Evolutionary conservation across 1,140 invertebrate genomes (phyloP), one percentile per base, ranked within the genome.

Genomic region (Eupristina koningsbergeri): DNA sequence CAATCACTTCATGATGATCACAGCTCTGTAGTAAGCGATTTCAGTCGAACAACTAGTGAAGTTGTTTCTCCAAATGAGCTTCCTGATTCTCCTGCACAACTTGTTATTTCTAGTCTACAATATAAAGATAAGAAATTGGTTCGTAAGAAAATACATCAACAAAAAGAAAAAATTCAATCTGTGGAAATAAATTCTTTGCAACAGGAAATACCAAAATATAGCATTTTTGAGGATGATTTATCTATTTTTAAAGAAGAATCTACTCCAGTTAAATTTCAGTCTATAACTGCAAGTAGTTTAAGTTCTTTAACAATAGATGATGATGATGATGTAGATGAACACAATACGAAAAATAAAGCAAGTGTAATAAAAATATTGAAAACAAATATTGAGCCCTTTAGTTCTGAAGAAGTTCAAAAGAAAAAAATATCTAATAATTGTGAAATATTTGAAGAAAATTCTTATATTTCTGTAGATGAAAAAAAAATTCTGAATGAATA

Each of bases 51-150:
- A 86, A 97, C 97, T 0, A 98, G 97, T 88, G 97, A 97, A 50
- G 95, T 97, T n/a, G 96, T 99, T n/a, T 98, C 97, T 0, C 98
- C 98, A 1, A 97, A 96, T 87, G 98, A 99, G 90, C 93, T 99
- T 58, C 98, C 98, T 6, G 98, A 98, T 92, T 99, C 98, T 0
- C 97, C 98, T 0, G 96, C 97, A 0, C 96, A 97, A 90, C 97
- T 96, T 61, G 93, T 95, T 84, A 95, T 95, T 31, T 94, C 94
- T 58, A 96, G 94, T 86, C 86, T 86, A 74, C 39, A 45, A 11
- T 76, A 74, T 34, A 81, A 61, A 74, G 75, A 79, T 15, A 81
- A 77, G 36, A 85, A 81, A 75, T 36, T 61, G 0, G 3, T 8
- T 11, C 61, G 50, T 53, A 85, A 74, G 58, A 85, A 64, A 79